A percentile compares a stretch with the other conserved stretches of the same genome.
Conservation (phyloP, 2,113 vertebrate species). For the cattle (Bos taurus) region ARS-UCD2.0 NC_037334.1:25247501-25248000, state of each 20-base stretch:
- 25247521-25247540: neutral
- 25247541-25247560: neutral
- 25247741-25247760: neutral
- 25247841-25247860: neutral
- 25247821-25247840: neutral
- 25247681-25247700: neutral
- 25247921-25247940: neutral
- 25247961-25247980: neutral
- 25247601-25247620: neutral
- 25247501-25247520: neutral
- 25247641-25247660: conserved; percentile 11
- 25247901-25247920: neutral
- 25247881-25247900: neutral
- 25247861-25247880: neutral
- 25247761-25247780: neutral
- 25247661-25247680: neutral
- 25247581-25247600: neutral
- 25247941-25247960: neutral
- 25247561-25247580: neutral
- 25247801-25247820: neutral
- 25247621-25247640: neutral
- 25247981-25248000: neutral
- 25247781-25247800: neutral
- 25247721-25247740: neutral
- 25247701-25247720: neutral